These are phyloP conservation scores for Cerastoderma edule DNA, from an alignment of 2,888 invertebrate species.

Conservation along the genomic window DNA sequence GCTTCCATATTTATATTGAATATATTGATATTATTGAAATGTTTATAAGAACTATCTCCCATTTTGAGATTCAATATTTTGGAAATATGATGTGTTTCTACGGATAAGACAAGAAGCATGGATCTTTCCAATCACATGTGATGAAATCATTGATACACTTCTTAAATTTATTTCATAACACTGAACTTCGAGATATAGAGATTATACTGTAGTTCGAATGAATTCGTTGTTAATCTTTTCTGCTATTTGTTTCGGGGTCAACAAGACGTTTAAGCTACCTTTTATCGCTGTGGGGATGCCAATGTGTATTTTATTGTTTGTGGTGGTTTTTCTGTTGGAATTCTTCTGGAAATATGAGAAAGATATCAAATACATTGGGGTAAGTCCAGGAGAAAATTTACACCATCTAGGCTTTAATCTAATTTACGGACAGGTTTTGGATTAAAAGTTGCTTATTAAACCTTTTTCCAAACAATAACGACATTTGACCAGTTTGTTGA, in stretches of 20 bases:
- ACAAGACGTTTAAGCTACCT: conserved; percentile 66
- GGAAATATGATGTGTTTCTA: no score
- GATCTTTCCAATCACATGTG: no score
- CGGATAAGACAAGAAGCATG: no score
- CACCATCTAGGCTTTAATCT: no score
- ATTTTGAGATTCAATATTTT: no score
- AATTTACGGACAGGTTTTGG: neutral
- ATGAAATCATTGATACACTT: no score
- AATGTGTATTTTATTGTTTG: conserved; percentile 60
- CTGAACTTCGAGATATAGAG: no score
- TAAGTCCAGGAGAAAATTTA: conserved; percentile 50
- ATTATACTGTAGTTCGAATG: neutral
- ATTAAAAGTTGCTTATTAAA: neutral
- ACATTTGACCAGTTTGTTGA: neutral
- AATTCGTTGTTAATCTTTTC: neutral
- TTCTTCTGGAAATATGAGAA: conserved; percentile 70
- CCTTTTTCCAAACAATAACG: neutral
- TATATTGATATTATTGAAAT: no score
- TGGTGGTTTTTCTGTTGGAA: conserved; percentile 70
- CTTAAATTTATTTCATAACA: no score
- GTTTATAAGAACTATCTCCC: no score
- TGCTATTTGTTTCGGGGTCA: conserved; percentile 60
- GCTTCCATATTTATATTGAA: no score
- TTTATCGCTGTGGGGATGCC: conserved; percentile 73
- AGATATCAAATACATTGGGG: conserved; percentile 62